Evolutionary conservation across 2,888 invertebrate species (phyloP), one percentile per base, ranked within the genome.

Genomic region (Macrosiphum euphorbiae): DNA sequence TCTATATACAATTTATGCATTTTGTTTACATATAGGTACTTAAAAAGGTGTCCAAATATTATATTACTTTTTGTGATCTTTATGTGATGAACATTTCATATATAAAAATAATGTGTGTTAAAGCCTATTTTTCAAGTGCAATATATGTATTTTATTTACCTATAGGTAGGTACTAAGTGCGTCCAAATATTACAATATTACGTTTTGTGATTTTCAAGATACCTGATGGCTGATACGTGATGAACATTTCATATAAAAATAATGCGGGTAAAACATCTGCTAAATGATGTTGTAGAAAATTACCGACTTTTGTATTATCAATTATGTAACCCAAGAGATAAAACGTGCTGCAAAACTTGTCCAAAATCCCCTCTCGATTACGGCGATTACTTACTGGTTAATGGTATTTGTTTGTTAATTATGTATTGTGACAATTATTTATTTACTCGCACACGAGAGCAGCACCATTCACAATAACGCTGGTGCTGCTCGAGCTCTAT

Each of bases 331-430:
- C 2, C 11, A 47, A 13, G 26, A 35, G 91, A 44, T 47, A 61
- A 92, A 92, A 35, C 55, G 26, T 52, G 26, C 16, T 52, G 26
- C 16, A 26, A 67, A 47, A 90, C 50, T 84, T 90, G 47, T n/a
- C 85, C 20, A 44, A 58, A 35, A 26, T 24, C 3, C 0, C 41
- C 55, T 35, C 7, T 4, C 35, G 5, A 16, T 26, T 24, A 8
- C 3, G 61, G 35, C 5, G n/a, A 87, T 87, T 87, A 87, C 87
- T 87, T 87, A 50, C 87, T 11, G 13, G 87, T 87, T 87, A 92
- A 92, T 61, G 47, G 92, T 61, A 67, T 92, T 87, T 47, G 47
- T 61, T 61, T 26, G 61, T 92, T 87, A 50, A 50, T 61, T 92
- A 50, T 67, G 47, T 61, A 67, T 58, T 24, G 44, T n/a, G 78